Conservation (phyloP, 2,113 vertebrate genomes). For the Carassius gibelio region DNA sequence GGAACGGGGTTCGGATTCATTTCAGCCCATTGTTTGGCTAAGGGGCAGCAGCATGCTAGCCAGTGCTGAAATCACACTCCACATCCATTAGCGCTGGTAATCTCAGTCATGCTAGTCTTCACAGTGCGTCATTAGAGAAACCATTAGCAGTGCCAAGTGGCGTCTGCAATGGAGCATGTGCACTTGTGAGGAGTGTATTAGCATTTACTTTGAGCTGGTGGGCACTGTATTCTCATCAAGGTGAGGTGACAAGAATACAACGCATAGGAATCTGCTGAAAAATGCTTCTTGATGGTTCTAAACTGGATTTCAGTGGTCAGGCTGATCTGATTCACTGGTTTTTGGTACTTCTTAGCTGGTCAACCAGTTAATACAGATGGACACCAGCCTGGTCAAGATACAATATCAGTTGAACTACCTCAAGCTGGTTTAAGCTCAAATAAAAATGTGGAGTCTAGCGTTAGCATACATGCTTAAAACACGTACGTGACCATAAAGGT, state of each 20-base stretch:
- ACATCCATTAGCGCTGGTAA: constrained; percentile 53
- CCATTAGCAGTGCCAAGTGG: constrained; percentile 37
- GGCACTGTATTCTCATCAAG: constrained; percentile 26
- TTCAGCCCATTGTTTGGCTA: constrained; percentile 28
- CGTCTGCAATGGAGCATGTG: constrained; percentile 12
- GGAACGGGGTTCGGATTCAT: neutral
- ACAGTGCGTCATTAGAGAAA: constrained; percentile 34
- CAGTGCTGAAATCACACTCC: constrained; percentile 47
- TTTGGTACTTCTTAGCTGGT: neutral
- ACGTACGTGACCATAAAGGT: neutral
- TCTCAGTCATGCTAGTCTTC: constrained; percentile 51
- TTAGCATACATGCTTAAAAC: neutral
- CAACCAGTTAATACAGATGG: neutral
- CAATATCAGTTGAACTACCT: neutral
- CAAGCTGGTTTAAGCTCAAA: neutral
- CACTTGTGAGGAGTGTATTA: constrained; percentile 12
- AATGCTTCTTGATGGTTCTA: neutral
- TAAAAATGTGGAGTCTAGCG: neutral
- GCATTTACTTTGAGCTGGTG: neutral
- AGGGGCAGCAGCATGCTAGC: constrained; percentile 14
- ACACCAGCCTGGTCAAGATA: neutral
- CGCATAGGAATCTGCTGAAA: neutral
- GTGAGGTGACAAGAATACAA: constrained; percentile 41
- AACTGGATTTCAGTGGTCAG: neutral
- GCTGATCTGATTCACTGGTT: neutral